phyloP scores from a whole-genome alignment of 1,140 invertebrate genomes.

The Armadillidium nasatum region DNA sequence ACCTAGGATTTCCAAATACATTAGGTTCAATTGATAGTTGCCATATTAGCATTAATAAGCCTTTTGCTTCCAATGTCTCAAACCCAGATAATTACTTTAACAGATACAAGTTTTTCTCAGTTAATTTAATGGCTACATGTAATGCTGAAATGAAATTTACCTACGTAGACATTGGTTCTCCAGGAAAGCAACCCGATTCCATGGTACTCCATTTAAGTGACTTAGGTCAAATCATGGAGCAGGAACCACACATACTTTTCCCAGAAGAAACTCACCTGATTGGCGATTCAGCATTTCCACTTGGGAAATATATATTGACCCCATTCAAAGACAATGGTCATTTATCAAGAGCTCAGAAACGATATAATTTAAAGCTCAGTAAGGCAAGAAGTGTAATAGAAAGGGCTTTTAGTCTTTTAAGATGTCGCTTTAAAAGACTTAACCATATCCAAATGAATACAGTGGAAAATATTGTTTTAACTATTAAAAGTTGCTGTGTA shows the following conservation, averaged over 20 bases:
- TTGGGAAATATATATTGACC: neutral
- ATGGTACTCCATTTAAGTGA: constrained; percentile 10
- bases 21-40: no score
- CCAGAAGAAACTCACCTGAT: constrained; percentile 19
- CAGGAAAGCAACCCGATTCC: constrained; percentile 15
- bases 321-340: neutral
- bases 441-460: constrained; percentile 16
- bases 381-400: no score
- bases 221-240: constrained; percentile 14
- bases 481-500: constrained; percentile 19
- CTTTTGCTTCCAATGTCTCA: no score
- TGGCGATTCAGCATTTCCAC: constrained; percentile 6
- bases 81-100: no score
- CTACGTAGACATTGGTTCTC: constrained; percentile 7
- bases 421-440: neutral
- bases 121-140: no score
- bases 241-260: constrained; percentile 14
- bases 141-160: no score
- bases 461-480: constrained; percentile 3
- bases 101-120: no score
- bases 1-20: no score
- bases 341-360: no score
- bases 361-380: no score
- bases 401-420: constrained; percentile 9
- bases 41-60: no score